Evolutionary conservation across 2,113 vertebrate genomes (phyloP).

Genomic region (Cyprinodon brontotheroides): DNA sequence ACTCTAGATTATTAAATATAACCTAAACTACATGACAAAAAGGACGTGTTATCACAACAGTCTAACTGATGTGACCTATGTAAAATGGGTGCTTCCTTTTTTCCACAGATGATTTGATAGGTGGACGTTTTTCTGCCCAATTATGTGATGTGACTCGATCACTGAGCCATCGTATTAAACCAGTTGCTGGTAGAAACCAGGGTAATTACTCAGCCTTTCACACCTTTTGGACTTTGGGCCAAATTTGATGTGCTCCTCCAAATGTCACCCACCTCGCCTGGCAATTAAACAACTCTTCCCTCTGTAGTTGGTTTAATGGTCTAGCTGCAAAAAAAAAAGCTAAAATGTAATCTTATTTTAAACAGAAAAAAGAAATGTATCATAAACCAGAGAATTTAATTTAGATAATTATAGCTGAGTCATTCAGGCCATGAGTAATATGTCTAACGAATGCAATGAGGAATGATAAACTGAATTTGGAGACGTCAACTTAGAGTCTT

Average conservation of each 20-base stretch:
- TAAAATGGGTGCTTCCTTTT: neutral
- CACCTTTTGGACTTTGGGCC: constrained; percentile 79
- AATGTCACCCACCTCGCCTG: constrained; percentile 76
- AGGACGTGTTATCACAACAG: neutral
- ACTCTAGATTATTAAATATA: neutral
- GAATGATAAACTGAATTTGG: neutral
- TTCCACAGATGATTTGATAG: neutral
- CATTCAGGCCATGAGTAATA: constrained; percentile 32
- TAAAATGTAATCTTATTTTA: constrained; percentile 41
- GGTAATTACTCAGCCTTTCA: constrained; percentile 76
- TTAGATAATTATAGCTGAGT: constrained; percentile 23
- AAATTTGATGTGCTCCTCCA: constrained; percentile 71
- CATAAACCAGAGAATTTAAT: constrained; percentile 30
- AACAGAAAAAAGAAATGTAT: constrained; percentile 15
- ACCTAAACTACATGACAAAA: neutral
- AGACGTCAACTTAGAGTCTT: too few species aligned
- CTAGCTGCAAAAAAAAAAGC: constrained; percentile 47
- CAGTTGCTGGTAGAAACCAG: constrained; percentile 71
- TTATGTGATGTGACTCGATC: constrained; percentile 39
- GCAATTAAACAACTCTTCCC: constrained; percentile 70
- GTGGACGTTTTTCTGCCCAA: neutral
- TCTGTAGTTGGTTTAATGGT: constrained; percentile 59
- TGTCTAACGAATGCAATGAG: constrained; percentile 20
- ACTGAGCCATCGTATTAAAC: constrained; percentile 70
- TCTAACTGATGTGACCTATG: neutral